Conservation (phyloP, 1,140 invertebrate species). For the Drosophila melanica region DNA sequence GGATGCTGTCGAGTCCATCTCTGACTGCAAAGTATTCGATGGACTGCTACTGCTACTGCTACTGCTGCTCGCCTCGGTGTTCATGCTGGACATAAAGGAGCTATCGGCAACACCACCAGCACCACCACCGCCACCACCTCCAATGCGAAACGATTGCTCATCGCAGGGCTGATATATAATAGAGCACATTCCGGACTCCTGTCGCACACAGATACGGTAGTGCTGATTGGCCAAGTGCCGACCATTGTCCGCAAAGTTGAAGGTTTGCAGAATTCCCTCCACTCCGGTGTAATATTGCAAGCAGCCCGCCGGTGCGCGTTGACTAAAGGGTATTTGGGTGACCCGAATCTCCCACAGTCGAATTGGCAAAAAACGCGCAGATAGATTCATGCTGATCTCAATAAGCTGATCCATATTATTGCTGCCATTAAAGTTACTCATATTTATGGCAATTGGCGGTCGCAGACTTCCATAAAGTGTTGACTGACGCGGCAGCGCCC, state of each 20-base stretch:
- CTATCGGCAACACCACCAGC: not conserved
- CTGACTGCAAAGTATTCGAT: not conserved
- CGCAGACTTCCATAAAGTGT: conserved; percentile 68
- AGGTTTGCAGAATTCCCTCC: conserved; percentile 87
- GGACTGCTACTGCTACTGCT: conserved; percentile 1
- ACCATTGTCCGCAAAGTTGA: conserved; percentile 92
- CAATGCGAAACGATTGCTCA: conserved; percentile 90
- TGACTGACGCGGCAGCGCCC: conserved; percentile 66
- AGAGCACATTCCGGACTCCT: conserved; percentile 89
- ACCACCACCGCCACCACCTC: conserved; percentile 66
- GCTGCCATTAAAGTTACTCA: conserved; percentile 15
- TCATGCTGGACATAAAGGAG: conserved; percentile 14
- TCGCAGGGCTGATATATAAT: conserved; percentile 91
- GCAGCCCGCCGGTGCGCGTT: conserved; percentile 90
- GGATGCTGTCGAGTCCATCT: not conserved
- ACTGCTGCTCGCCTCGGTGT: not conserved
- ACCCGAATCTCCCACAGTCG: conserved; percentile 91
- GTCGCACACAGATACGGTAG: conserved; percentile 90
- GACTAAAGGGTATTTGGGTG: conserved; percentile 89
- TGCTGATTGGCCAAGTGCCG: conserved; percentile 91
- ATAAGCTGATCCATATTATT: conserved; percentile 49
- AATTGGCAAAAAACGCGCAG: conserved; percentile 86
- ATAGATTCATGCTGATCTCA: conserved; percentile 76
- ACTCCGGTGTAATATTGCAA: conserved; percentile 88
- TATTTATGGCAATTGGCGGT: conserved; percentile 35